Base-by-base conservation (phyloP, 1,140 invertebrate species). In the Palaemon carinicauda region DNA sequence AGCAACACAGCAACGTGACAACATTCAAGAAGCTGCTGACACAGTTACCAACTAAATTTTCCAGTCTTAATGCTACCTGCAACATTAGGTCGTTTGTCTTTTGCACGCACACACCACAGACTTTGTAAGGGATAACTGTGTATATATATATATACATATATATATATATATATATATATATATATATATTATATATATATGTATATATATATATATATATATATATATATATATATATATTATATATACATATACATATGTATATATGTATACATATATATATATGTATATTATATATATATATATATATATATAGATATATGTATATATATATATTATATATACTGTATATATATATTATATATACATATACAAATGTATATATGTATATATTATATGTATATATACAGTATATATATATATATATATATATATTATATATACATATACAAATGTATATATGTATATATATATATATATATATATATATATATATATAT, bases 381-480 rank as follows among this genome's bases (percentile, higher is more conserved):
- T 79, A 79, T 54, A 80, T 29, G 56, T 54, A 80, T 80, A 80
- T 54, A 80, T 80, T 56, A 80, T 56, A 80, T 54, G 56, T 80
- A 54, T 80, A 80, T 80, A 80, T 54, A n/a, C n/a, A n/a, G n/a
- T n/a, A 31, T 79, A 53, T 33, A 79, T 79, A 79, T 79, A 79
- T 79, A 79, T 54, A 79, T 79, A 12, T 56, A 29, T 79, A 79
- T 54, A 79, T 53, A 79, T 53, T 73, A 73, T 24, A 71, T 73
- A 52, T 73, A 31, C 3, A 31, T 60, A 19, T 31, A 33, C 19
- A 60, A 65, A 82, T 69, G 21, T 21, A 82, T 1, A 73, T 69
- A 82, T 82, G 29, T 71, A 41, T 60, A 41, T 52, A 69, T 71
- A 71, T 51, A 82, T 71, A 73, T 51, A 82, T 69, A 71, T 71